Evolutionary conservation across 2,113 vertebrate genomes (phyloP).

Genomic region (Caranx melampygus): DNA sequence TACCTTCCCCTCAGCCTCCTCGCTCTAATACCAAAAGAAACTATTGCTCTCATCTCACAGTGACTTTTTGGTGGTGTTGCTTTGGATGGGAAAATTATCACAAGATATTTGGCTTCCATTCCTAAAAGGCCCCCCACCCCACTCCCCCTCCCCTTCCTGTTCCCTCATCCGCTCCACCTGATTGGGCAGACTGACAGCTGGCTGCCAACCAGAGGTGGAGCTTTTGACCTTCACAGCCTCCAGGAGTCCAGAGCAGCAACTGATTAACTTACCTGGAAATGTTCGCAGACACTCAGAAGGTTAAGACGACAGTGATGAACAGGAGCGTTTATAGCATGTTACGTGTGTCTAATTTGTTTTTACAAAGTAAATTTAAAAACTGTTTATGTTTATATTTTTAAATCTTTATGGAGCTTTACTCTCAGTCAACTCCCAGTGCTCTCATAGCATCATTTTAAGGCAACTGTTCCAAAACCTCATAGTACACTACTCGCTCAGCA

Average conservation of each 20-base stretch:
- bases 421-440: neutral
- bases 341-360: neutral
- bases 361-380: neutral
- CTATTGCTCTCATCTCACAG: slow-evolving; percentile 7
- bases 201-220: slow-evolving; percentile 73
- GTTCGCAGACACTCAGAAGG: slow-evolving; percentile 13
- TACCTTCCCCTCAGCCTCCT: slow-evolving; percentile 32
- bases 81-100: slow-evolving; percentile 41
- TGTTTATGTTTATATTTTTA: neutral
- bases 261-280: slow-evolving; percentile 61
- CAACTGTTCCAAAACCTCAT: neutral
- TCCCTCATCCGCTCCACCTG: slow-evolving; percentile 34
- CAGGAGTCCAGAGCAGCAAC: slow-evolving; percentile 64
- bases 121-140: slow-evolving; percentile 23
- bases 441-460: neutral
- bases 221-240: slow-evolving; percentile 78
- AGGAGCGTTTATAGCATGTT: neutral
- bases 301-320: slow-evolving; percentile 28
- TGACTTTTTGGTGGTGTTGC: slow-evolving; percentile 40
- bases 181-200: slow-evolving; percentile 73
- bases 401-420: neutral
- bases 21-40: slow-evolving; percentile 10
- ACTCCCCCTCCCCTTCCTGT: no score
- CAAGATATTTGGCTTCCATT: slow-evolving; percentile 53
- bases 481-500: neutral